Evolutionary conservation across 1,140 invertebrate species (phyloP).

Genomic region (Lysiphlebus fabarum): DNA sequence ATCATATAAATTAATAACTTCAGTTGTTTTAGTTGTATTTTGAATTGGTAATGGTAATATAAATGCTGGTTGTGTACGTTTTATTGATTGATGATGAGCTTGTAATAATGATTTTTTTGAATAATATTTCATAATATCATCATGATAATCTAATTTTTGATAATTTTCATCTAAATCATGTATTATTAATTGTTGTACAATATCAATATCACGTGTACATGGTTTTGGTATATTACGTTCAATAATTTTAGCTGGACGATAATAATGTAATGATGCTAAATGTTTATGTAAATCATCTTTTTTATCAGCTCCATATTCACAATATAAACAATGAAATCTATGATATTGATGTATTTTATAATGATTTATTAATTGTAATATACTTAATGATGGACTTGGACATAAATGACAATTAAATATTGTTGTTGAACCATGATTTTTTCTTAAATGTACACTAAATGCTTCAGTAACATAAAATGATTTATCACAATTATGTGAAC

Average conservation of each 20-base stretch:
- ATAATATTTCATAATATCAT: not conserved
- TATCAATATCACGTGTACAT: conserved; percentile 38
- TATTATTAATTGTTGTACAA: conserved; percentile 42
- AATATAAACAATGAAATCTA: conserved; percentile 57
- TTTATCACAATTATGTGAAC: conserved; percentile 45
- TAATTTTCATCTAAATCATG: conserved; percentile 36
- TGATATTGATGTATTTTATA: conserved; percentile 52
- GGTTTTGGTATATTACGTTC: conserved; percentile 41
- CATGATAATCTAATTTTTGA: conserved; percentile 23
- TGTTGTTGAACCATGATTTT: conserved; percentile 36
- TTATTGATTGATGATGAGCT: not conserved
- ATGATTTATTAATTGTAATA: conserved; percentile 43
- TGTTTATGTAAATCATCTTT: conserved; percentile 50
- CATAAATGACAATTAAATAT: conserved; percentile 46
- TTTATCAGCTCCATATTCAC: conserved; percentile 48
- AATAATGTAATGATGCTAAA: conserved; percentile 50
- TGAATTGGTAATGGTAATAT: not conserved
- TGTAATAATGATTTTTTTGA: not conserved
- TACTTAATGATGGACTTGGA: conserved; percentile 17
- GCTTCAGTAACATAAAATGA: conserved; percentile 47
- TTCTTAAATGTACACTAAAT: conserved; percentile 45
- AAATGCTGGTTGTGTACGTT: not conserved
- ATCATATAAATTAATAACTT: not conserved
- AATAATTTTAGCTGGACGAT: conserved; percentile 48
- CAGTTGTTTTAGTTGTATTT: not conserved